A percentile compares a stretch with the other conserved stretches of the same genome.
phyloP scores from a whole-genome alignment of 2,113 vertebrate genomes.

The Bagarius yarrelli region DNA sequence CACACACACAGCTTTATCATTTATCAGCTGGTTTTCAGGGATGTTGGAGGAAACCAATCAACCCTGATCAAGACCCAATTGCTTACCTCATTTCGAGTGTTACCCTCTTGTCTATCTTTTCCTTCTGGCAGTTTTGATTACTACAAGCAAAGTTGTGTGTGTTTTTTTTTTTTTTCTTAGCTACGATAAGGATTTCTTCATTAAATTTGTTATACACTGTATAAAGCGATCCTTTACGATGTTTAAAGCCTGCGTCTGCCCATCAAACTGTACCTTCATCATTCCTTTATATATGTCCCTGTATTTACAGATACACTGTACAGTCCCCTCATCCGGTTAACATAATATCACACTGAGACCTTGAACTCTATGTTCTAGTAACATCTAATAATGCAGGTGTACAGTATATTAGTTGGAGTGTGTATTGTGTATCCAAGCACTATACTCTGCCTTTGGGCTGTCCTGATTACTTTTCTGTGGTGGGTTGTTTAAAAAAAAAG shows the following conservation, averaged over 20 bases:
- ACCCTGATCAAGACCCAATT: too few species aligned
- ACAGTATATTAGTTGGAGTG: background rate
- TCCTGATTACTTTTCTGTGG: background rate
- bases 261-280: background rate
- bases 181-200: background rate
- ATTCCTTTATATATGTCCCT: background rate
- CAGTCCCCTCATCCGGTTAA: background rate
- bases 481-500: background rate
- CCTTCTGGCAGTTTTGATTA: background rate
- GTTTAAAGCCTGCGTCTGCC: background rate
- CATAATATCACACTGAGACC: background rate
- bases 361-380: background rate
- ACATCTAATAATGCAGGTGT: background rate
- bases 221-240: background rate
- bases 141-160: too few species aligned
- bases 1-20: too few species aligned
- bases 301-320: background rate
- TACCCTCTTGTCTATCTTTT: too few species aligned
- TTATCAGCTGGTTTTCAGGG: too few species aligned
- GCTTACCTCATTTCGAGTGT: too few species aligned
- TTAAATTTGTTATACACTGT: background rate
- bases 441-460: background rate
- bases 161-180: too few species aligned
- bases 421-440: background rate
- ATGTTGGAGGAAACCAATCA: too few species aligned